phyloP scores from a whole-genome alignment of 2,113 vertebrate genomes.

The Notiomystis cincta region DNA sequence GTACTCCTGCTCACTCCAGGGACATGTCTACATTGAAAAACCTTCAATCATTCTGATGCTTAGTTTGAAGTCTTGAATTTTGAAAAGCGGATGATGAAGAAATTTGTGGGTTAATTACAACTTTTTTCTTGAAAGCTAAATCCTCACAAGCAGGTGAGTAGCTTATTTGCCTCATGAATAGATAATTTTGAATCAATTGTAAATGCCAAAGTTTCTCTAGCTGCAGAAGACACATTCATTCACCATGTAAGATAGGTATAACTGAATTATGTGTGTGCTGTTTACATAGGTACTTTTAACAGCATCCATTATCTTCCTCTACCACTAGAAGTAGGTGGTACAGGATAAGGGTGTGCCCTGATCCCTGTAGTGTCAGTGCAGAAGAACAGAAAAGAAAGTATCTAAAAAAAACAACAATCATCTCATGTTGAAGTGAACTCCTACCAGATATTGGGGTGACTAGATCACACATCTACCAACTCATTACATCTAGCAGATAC shows the following conservation, averaged over 20 bases:
- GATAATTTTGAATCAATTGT: not conserved
- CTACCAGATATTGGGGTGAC: fast-evolving
- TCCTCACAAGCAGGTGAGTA: not conserved
- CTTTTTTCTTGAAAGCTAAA: not conserved
- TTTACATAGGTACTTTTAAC: not conserved
- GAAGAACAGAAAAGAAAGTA: not conserved
- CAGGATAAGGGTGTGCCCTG: fast-evolving
- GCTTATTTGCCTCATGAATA: not conserved
- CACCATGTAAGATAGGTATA: not conserved
- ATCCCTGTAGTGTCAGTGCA: not conserved
- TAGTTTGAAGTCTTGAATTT: not conserved
- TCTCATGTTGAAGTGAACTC: not conserved
- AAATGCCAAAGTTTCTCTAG: not conserved
- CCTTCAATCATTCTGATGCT: not conserved
- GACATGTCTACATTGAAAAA: not conserved
- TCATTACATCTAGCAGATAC: not conserved
- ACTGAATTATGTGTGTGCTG: fast-evolving
- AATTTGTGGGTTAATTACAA: not conserved
- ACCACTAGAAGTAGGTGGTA: not conserved
- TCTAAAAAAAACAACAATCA: fast-evolving
- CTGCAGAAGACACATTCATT: not conserved
- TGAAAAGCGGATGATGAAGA: not conserved
- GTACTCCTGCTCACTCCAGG: not conserved
- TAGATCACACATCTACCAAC: not conserved
- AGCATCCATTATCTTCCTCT: not conserved